Evolutionary conservation across 2,113 vertebrate species (phyloP).

Genomic region (Rattus norvegicus): GRCr8 NC_086022.1:9131501-9132000

Average conservation of each 20-base stretch:
- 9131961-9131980: background rate
- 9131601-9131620: background rate
- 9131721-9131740: background rate
- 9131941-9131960: background rate
- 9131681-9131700: background rate
- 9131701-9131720: background rate
- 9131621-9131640: background rate
- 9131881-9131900: background rate
- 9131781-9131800: accelerated
- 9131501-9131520: background rate
- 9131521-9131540: accelerated
- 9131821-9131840: no score
- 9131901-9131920: background rate
- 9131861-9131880: background rate
- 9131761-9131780: background rate
- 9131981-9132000: background rate
- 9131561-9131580: background rate
- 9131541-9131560: no score
- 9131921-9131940: no score
- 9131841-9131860: background rate
- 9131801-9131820: accelerated
- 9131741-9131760: no score
- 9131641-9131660: background rate
- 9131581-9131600: background rate
- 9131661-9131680: background rate